Base-by-base conservation (phyloP, 1,140 invertebrate species). In the Drosophila grimshawi region DNA sequence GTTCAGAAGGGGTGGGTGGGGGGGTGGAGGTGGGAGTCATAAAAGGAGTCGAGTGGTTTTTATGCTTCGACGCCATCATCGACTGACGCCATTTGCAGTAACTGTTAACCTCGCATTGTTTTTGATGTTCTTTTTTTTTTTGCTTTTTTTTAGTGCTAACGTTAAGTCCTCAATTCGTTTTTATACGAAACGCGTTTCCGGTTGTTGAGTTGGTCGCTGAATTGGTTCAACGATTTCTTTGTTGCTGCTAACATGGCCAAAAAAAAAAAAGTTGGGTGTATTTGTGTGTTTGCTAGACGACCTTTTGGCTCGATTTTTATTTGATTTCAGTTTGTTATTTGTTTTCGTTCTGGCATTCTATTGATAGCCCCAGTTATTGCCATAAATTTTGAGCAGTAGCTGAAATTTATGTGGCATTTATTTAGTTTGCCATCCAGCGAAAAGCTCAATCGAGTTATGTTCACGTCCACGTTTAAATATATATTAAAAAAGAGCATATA, bases 221-320 rank as follows among this genome's bases (percentile, higher is more conserved):
- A 89, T 89, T 89, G 85, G 85, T 89, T 89, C 85, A 85, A 89
- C 85, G 85, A 89, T 89, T 89, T 89, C 85, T 89, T 89, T 89
- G 77, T 89, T 83, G 77, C 56, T 71, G 49, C 49, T 53, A 67
- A 53, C 69, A 55, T 48, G 27, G 30, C 35, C n/a, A 35, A 53
- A 32, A 45, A 35, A 11, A 19, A 19, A 19, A 19, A 19, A 19
- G 19, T 19, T 19, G 19, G 19, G 19, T 52, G 56, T 55, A 33
- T 30, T 46, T 45, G 52, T 71, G 39, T 48, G 56, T 61, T 45
- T 37, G 39, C 35, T 30, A 10, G 46, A 27, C 41, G 11, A 48
- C 46, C 55, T 69, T 71, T 64, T 64, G 30, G 27, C 39, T 41
- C 19, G 32, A 56, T 77, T 79, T 19, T 65, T 78, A 64, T 81